Conservation (phyloP, 2,888 invertebrate genomes). For the Syrista parreyssii region DNA sequence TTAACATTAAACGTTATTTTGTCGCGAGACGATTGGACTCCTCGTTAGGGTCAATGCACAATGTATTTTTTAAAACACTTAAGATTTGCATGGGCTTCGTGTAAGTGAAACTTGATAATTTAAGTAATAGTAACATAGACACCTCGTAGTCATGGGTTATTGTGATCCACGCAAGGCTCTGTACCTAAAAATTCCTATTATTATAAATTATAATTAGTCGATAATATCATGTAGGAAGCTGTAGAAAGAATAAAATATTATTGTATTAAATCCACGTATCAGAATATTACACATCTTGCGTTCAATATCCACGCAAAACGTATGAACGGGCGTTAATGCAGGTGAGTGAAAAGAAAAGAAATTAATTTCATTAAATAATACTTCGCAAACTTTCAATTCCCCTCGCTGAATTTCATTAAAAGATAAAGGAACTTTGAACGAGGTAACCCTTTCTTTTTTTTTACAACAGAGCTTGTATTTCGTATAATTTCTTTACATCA, state of each 20-base stretch:
- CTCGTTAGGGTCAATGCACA: not conserved
- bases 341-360: not conserved
- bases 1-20: not conserved
- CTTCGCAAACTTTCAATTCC: not conserved
- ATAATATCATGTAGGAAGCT: conserved; percentile 46
- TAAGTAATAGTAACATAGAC: conserved; percentile 20
- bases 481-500: conserved; percentile 46
- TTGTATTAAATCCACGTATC: conserved; percentile 41
- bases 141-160: conserved; percentile 32
- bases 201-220: conserved; percentile 46
- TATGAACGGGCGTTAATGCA: not conserved
- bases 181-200: conserved; percentile 52
- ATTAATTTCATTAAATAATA: not conserved
- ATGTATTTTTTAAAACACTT: not conserved
- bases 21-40: not conserved
- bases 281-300: not conserved
- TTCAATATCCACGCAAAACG: not conserved
- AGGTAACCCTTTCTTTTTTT: conserved; percentile 2
- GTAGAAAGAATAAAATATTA: conserved; percentile 57
- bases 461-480: conserved; percentile 51
- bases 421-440: not conserved
- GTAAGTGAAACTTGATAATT: conserved; percentile 27
- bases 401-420: not conserved
- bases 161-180: conserved; percentile 40
- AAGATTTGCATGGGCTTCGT: conserved; percentile 31